Evolutionary conservation across 2,888 invertebrate species (phyloP).

Genomic region (Heliconius aoede): DNA sequence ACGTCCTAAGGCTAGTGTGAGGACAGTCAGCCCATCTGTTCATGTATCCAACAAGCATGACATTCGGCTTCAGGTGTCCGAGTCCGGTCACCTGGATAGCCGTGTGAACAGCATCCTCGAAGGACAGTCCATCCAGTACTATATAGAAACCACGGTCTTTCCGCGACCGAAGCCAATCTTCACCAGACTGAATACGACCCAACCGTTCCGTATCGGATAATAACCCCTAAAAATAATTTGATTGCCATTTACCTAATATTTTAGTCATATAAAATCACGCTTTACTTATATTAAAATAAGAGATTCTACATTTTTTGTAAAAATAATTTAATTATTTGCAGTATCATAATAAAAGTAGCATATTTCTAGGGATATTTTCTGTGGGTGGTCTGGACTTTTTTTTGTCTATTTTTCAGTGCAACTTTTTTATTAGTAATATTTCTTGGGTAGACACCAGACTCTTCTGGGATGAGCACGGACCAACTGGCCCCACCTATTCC

Average conservation of each 20-base stretch:
- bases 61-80: slow-evolving; percentile 93
- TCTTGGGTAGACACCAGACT: too few relatives aligned
- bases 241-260: background rate
- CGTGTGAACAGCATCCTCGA: slow-evolving; percentile 89
- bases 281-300: background rate
- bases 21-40: slow-evolving; percentile 89
- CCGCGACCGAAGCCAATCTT: slow-evolving; percentile 88
- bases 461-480: too few relatives aligned
- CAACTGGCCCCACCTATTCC: too few relatives aligned
- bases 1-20: slow-evolving; percentile 87
- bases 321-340: background rate
- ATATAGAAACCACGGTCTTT: slow-evolving; percentile 92
- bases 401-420: too few relatives aligned
- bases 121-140: slow-evolving; percentile 86
- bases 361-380: too few relatives aligned
- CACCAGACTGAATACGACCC: slow-evolving; percentile 81
- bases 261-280: background rate
- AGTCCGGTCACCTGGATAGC: slow-evolving; percentile 91
- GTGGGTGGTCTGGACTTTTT: too few relatives aligned
- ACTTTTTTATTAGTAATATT: too few relatives aligned
- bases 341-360: background rate
- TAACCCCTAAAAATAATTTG: slow-evolving; percentile 23
- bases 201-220: slow-evolving; percentile 81
- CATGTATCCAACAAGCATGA: slow-evolving; percentile 95
- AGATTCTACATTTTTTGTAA: background rate